phyloP scores from a whole-genome alignment of 2,113 vertebrate species.

The Lamprotornis superbus region DNA sequence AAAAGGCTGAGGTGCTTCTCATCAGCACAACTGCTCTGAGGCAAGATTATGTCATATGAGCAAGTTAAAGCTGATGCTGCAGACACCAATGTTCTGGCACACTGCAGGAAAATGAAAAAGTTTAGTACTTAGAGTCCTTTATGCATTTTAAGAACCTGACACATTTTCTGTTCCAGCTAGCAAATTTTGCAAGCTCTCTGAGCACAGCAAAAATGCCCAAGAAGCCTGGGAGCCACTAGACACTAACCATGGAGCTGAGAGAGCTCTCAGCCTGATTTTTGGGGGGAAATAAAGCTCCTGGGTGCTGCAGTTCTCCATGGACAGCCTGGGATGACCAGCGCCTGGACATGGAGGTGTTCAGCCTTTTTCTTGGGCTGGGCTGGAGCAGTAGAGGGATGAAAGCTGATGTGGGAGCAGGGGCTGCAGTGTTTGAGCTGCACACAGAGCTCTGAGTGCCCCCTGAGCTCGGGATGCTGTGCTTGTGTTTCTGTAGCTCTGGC shows the following conservation, averaged over 20 bases:
- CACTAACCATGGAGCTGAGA: background rate
- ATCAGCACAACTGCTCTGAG: background rate
- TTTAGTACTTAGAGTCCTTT: background rate
- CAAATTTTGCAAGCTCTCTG: background rate
- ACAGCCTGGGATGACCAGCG: background rate
- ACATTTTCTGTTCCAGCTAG: background rate
- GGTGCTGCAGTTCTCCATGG: background rate
- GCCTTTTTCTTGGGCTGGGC: background rate
- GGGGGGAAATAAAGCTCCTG: background rate
- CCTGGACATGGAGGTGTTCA: background rate
- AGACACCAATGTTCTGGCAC: background rate
- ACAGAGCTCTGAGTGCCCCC: background rate
- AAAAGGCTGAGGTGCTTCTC: background rate
- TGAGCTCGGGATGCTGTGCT: accelerated
- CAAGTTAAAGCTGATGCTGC: background rate
- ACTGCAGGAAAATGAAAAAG: background rate
- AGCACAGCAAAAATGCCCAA: background rate
- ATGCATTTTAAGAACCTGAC: background rate
- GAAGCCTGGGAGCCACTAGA: background rate
- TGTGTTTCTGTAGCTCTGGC: background rate
- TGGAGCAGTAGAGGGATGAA: accelerated
- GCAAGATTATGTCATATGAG: background rate
- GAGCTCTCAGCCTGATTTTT: background rate
- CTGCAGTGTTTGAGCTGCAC: background rate
- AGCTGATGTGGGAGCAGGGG: background rate